Evolutionary conservation across 2,797 vertebrate species (phyloP).

Genomic region (Semaprochilodus insignis): DNA sequence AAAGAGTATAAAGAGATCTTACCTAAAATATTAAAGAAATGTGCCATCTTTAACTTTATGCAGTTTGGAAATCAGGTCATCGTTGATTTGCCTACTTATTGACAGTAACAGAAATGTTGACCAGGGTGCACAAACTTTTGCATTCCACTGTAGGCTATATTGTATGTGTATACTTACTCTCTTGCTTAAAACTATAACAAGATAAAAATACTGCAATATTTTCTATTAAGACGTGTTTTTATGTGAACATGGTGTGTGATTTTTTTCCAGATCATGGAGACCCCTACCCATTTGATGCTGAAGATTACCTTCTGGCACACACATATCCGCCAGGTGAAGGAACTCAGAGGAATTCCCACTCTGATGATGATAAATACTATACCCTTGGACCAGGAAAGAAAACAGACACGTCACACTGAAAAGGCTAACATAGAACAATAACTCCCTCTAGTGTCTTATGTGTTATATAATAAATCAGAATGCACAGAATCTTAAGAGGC

Average conservation of each 20-base stretch:
- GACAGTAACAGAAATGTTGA: too few species aligned
- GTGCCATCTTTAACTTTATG: too few species aligned
- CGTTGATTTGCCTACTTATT: too few species aligned
- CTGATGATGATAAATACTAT: slow-evolving; percentile 95
- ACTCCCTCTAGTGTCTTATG: slow-evolving; percentile 61
- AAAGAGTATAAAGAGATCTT: too few species aligned
- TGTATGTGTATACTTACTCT: too few species aligned
- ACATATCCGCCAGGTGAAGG: slow-evolving; percentile 91
- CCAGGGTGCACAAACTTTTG: too few species aligned
- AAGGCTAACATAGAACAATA: background rate
- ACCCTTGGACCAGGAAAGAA: slow-evolving; percentile 89
- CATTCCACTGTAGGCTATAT: too few species aligned
- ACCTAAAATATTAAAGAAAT: too few species aligned
- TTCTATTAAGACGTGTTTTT: background rate
- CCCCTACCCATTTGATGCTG: slow-evolving; percentile 91
- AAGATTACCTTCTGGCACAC: slow-evolving; percentile 92
- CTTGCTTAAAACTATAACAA: too few species aligned
- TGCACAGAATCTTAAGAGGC: too few species aligned
- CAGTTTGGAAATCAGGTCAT: too few species aligned
- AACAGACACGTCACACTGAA: too few species aligned
- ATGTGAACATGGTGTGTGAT: slow-evolving; percentile 48
- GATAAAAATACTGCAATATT: background rate
- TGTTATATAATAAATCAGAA: slow-evolving; percentile 7
- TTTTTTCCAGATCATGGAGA: slow-evolving; percentile 90
- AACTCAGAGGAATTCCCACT: slow-evolving; percentile 92